These are phyloP conservation scores for Eclectus roratus DNA, from an alignment of 2,113 vertebrate genomes.

Conservation along the genomic window DNA sequence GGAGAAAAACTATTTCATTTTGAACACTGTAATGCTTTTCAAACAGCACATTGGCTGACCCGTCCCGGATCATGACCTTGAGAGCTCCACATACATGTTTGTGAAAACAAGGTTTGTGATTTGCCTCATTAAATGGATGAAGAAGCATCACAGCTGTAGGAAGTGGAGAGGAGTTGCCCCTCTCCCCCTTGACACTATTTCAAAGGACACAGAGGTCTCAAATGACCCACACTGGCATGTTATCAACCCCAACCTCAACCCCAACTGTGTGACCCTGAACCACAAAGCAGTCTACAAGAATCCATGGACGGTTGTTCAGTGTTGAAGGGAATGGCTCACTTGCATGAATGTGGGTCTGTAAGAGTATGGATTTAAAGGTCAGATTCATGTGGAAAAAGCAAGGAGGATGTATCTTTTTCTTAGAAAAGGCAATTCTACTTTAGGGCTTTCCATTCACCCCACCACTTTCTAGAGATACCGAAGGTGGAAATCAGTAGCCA, in stretches of 20 bases:
- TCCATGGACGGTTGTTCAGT: not conserved
- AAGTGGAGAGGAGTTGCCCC: not conserved
- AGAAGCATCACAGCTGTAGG: not conserved
- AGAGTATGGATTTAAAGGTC: not conserved
- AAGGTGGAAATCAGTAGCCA: not conserved
- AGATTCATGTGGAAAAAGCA: not conserved
- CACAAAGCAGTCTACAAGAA: not conserved
- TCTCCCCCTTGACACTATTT: not conserved
- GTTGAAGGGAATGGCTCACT: not conserved
- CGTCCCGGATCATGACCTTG: not conserved
- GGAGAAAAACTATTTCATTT: conserved; percentile 22
- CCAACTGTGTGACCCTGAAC: not conserved
- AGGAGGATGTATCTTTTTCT: not conserved
- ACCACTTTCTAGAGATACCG: not conserved
- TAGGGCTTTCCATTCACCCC: not conserved
- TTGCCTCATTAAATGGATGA: not conserved
- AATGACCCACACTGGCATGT: accelerated
- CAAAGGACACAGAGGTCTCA: not conserved
- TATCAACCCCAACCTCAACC: not conserved
- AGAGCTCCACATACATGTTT: not conserved
- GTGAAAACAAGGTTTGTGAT: not conserved
- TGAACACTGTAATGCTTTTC: not conserved
- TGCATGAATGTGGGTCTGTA: not conserved
- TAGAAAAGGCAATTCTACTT: not conserved
- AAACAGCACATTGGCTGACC: conserved; percentile 35